Evolutionary conservation across 2,797 vertebrate genomes (phyloP).

Genomic region (Lerista edwardsae): DNA sequence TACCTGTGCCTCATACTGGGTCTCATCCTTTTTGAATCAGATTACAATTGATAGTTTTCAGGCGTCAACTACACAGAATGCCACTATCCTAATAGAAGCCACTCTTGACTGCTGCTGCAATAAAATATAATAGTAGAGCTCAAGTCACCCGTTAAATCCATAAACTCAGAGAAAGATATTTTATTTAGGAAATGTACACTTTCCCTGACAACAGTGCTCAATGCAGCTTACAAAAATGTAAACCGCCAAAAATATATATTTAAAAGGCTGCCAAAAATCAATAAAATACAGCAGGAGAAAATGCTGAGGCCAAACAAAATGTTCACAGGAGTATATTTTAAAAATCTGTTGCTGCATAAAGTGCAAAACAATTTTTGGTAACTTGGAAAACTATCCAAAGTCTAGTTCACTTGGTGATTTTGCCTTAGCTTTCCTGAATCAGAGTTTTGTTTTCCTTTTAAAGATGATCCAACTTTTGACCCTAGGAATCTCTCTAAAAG

Average conservation of each 20-base stretch:
- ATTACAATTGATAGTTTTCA: not conserved
- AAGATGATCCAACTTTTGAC: not conserved
- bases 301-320: no score
- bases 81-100: not conserved
- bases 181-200: no score
- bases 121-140: not conserved
- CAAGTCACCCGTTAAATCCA: not conserved
- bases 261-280: no score
- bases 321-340: no score
- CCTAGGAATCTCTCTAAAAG: not conserved
- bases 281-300: no score
- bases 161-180: no score
- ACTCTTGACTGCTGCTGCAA: not conserved
- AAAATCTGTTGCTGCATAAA: not conserved
- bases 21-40: not conserved
- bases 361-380: not conserved
- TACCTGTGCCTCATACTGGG: not conserved
- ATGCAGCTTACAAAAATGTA: no score
- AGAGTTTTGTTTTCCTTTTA: not conserved
- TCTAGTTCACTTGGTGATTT: not conserved
- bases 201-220: no score
- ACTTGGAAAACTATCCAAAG: not conserved
- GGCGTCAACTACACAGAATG: not conserved
- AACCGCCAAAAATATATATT: no score
- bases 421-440: not conserved